Percentiles rank a stretch among this genome's conserved stretches.
Conservation (phyloP, 2,797 vertebrate species). For the Austrolebias charrua region DNA sequence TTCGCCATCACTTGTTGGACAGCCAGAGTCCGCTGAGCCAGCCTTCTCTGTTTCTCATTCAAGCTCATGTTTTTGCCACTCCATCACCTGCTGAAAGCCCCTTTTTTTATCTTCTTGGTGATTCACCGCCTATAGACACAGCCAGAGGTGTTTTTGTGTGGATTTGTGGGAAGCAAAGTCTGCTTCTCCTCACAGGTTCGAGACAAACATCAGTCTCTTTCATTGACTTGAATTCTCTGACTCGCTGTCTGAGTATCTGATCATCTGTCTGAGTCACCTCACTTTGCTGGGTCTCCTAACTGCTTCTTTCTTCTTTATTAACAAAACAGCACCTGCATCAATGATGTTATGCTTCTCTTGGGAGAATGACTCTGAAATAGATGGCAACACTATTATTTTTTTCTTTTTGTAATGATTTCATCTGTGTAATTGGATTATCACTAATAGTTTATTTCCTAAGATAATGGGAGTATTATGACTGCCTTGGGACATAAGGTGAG, state of each 20-base stretch:
- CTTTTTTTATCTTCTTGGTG: conserved; percentile 35
- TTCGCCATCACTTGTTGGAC: conserved; percentile 2
- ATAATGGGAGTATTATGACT: conserved; percentile 23
- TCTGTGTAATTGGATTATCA: conserved; percentile 38
- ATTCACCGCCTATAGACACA: conserved; percentile 48
- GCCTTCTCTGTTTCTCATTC: conserved; percentile 21
- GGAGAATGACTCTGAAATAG: conserved; percentile 7
- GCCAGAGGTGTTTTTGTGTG: conserved; percentile 14
- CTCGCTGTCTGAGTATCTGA: conserved; percentile 63
- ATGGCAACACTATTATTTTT: conserved; percentile 18
- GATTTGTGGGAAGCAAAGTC: conserved; percentile 21
- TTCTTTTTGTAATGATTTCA: conserved; percentile 28
- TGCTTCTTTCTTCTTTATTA: conserved; percentile 1
- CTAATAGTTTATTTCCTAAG: conserved; percentile 38
- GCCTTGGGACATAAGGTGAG: conserved; percentile 38
- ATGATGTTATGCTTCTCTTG: background rate
- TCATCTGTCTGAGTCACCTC: conserved; percentile 59
- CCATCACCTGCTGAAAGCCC: conserved; percentile 48
- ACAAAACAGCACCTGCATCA: background rate
- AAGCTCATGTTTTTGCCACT: conserved; percentile 22
- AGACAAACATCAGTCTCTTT: conserved; percentile 56
- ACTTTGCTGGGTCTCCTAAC: conserved; percentile 24
- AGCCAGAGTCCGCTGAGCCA: conserved; percentile 25
- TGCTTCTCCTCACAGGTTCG: conserved; percentile 33
- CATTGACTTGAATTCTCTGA: conserved; percentile 55